These are phyloP conservation scores for Arctocebus calabarensis DNA, from an alignment of 2,797 vertebrate genomes.

Conservation along the genomic window DNA sequence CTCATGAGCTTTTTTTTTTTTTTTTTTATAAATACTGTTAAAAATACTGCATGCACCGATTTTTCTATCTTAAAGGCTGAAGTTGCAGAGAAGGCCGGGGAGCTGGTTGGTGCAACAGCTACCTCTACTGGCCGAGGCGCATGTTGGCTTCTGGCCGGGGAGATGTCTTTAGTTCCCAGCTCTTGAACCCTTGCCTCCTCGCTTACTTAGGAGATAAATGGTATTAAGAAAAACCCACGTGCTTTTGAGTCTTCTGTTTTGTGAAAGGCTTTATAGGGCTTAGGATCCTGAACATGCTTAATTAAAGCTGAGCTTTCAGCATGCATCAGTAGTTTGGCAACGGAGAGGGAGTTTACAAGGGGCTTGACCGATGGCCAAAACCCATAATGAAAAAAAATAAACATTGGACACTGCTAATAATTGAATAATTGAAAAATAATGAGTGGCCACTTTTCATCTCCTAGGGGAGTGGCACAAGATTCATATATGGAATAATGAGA, in stretches of 20 bases:
- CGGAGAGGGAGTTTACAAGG: background rate
- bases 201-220: background rate
- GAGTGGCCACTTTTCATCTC: background rate
- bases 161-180: background rate
- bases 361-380: background rate
- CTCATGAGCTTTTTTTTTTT: constrained; percentile 41
- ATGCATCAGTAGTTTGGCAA: constrained; percentile 32
- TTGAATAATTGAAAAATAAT: background rate
- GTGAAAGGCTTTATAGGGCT: constrained; percentile 53
- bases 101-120: constrained; percentile 80
- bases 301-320: constrained; percentile 62
- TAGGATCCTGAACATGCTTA: constrained; percentile 61
- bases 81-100: constrained; percentile 53
- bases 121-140: constrained; percentile 78
- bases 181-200: background rate
- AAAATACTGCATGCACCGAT: constrained; percentile 68
- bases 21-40: constrained; percentile 75
- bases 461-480: background rate
- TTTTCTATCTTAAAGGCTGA: constrained; percentile 64
- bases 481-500: accelerated
- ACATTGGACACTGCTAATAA: background rate
- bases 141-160: background rate
- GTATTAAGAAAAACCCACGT: constrained; percentile 44
- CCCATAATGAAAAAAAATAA: background rate
- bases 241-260: constrained; percentile 28